phyloP scores from a whole-genome alignment of 2,113 vertebrate species.

The Oryzias javanicus region DNA sequence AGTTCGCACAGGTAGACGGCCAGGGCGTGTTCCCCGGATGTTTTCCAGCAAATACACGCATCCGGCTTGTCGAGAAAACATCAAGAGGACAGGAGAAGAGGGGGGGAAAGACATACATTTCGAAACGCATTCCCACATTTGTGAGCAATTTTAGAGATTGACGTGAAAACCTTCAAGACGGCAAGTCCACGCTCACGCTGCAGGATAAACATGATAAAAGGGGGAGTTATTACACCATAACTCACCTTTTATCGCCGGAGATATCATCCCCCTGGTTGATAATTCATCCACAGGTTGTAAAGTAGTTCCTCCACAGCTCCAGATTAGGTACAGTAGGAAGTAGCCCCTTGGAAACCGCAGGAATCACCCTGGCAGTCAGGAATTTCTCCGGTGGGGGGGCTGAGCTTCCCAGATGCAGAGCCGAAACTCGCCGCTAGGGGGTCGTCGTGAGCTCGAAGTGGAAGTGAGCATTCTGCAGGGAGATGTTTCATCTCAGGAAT shows the following conservation, averaged over 20 bases:
- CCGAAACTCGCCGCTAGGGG: constrained; percentile 39
- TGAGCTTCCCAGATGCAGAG: constrained; percentile 52
- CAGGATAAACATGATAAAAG: constrained; percentile 23
- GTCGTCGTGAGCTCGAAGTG: neutral
- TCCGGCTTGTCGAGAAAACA: neutral
- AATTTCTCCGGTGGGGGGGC: constrained; percentile 63
- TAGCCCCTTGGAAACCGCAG: constrained; percentile 57
- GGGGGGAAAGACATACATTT: neutral
- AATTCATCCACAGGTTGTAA: constrained; percentile 39
- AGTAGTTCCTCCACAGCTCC: constrained; percentile 37
- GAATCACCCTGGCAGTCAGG: constrained; percentile 67
- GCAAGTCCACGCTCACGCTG: constrained; percentile 45
- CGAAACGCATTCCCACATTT: constrained; percentile 19
- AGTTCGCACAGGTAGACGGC: constrained; percentile 66
- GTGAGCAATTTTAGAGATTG: constrained; percentile 5
- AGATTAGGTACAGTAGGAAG: constrained; percentile 46
- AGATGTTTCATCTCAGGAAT: neutral
- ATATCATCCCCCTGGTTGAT: constrained; percentile 44
- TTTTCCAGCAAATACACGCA: constrained; percentile 26
- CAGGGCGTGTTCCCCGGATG: constrained; percentile 64
- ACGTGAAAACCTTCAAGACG: constrained; percentile 13
- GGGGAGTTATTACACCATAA: constrained; percentile 12
- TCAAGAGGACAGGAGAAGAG: constrained; percentile 1
- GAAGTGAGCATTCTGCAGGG: constrained; percentile 2
- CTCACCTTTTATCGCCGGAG: constrained; percentile 54